phyloP scores from a whole-genome alignment of 2,888 invertebrate genomes.

The Tiliacea citrago region DNA sequence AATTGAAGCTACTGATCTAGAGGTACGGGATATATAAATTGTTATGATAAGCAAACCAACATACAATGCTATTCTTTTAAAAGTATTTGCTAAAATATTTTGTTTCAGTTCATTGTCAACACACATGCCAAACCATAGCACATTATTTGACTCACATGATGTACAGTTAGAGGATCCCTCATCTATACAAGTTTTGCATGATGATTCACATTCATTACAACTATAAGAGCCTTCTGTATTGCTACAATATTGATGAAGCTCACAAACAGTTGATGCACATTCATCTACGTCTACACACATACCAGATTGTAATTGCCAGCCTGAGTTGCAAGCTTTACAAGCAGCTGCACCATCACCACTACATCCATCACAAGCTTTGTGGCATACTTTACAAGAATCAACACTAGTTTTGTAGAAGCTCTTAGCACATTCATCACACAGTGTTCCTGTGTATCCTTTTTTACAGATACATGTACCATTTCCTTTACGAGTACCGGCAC shows the following conservation, averaged over 20 bases:
- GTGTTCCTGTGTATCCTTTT: conserved; percentile 94
- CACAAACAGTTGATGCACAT: conserved; percentile 91
- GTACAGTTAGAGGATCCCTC: conserved; percentile 96
- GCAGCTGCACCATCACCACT: conserved; percentile 92
- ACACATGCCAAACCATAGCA: conserved; percentile 81
- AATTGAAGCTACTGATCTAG: conserved; percentile 73
- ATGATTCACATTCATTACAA: conserved; percentile 95
- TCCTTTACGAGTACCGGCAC: conserved; percentile 98
- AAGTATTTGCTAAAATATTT: conserved; percentile 72
- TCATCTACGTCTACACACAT: conserved; percentile 96
- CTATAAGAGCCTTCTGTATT: conserved; percentile 95
- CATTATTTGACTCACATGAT: conserved; percentile 91
- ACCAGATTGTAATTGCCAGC: conserved; percentile 93
- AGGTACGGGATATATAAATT: conserved; percentile 72
- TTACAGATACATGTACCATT: conserved; percentile 97
- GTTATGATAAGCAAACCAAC: conserved; percentile 75
- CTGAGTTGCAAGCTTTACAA: conserved; percentile 90
- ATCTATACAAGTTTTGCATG: conserved; percentile 95
- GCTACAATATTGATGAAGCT: conserved; percentile 94
- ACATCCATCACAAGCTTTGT: conserved; percentile 95
- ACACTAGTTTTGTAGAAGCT: conserved; percentile 93
- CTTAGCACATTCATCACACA: conserved; percentile 94
- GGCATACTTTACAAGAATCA: conserved; percentile 93
- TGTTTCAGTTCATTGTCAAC: conserved; percentile 74
- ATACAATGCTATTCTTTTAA: conserved; percentile 76